Evolutionary conservation across 2,113 vertebrate species (phyloP).

Genomic region (Rhinopomastus cyanomelas): DNA sequence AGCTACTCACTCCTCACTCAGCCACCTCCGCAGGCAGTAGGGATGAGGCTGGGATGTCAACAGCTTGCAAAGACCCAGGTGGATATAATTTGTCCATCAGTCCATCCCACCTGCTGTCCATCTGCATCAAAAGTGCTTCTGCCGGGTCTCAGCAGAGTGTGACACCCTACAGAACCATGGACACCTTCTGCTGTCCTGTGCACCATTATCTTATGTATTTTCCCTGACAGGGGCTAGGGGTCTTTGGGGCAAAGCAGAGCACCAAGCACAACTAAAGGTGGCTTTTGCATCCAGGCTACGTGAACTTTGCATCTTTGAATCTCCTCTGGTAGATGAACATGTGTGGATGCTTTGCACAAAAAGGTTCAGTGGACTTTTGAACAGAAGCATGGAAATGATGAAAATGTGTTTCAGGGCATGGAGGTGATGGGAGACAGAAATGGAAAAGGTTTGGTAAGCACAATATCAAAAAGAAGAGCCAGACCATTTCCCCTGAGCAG

Average conservation of each 20-base stretch:
- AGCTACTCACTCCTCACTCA: background rate
- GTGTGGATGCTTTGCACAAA: background rate
- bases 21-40: background rate
- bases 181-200: background rate
- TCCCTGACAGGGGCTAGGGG: background rate
- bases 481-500: background rate
- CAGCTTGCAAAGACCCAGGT: background rate
- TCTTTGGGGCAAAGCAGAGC: background rate
- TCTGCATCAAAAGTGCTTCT: background rate
- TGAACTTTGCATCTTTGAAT: background rate
- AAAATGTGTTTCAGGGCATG: background rate
- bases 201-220: background rate
- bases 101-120: background rate
- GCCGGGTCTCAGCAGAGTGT: background rate
- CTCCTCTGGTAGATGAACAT: background rate
- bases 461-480: background rate
- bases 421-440: background rate
- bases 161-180: background rate
- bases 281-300: background rate
- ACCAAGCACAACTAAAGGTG: background rate
- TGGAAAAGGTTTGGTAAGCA: background rate
- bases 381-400: background rate
- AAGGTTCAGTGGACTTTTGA: background rate
- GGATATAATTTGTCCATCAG: accelerated
- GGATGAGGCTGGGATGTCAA: background rate